A percentile compares a stretch with the other conserved stretches of the same genome.
phyloP scores from a whole-genome alignment of 2,113 vertebrate species.

The Suncus etruscus region DNA sequence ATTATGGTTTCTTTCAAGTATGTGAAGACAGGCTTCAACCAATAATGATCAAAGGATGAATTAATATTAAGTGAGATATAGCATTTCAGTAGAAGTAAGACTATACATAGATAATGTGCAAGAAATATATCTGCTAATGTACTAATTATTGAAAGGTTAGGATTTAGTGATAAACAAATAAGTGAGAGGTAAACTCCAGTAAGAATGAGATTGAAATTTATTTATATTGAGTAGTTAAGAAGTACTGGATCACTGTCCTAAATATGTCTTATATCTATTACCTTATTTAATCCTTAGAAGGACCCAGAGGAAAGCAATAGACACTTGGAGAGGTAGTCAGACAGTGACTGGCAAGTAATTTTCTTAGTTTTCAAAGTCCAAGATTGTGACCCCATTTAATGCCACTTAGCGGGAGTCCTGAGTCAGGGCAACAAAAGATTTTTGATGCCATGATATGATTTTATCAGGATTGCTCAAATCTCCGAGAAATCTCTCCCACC shows the following conservation, averaged over 20 bases:
- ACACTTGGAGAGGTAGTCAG: background rate
- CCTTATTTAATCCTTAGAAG: slow-evolving; percentile 13
- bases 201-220: background rate
- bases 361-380: slow-evolving; percentile 15
- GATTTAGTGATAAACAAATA: background rate
- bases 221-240: background rate
- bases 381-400: background rate
- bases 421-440: slow-evolving; percentile 7
- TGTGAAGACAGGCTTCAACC: slow-evolving; percentile 51
- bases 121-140: background rate
- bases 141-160: background rate
- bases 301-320: background rate
- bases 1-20: slow-evolving; percentile 69
- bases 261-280: background rate
- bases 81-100: slow-evolving; percentile 34
- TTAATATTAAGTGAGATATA: background rate
- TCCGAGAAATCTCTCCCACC: background rate
- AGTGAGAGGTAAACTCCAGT: background rate
- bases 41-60: slow-evolving; percentile 54
- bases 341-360: background rate
- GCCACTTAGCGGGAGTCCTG: background rate
- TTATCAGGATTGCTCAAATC: background rate
- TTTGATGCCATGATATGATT: background rate
- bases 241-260: background rate
- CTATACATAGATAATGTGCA: background rate